phyloP scores from a whole-genome alignment of 2,113 vertebrate genomes.

The Alouatta palliata region DNA sequence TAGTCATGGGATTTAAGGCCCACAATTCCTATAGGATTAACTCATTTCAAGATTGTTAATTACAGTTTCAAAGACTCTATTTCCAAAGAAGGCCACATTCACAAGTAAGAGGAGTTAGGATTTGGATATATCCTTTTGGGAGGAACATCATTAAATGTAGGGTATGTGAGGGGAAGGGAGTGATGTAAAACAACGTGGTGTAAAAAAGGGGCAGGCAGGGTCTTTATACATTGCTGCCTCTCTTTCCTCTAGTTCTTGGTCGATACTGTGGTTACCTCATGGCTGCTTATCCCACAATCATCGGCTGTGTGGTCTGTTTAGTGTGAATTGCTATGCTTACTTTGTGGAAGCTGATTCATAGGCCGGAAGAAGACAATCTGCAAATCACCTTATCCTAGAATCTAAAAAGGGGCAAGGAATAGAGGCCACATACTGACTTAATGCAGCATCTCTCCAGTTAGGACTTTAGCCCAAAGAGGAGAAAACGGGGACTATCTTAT shows the following conservation, averaged over 20 bases:
- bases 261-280: background rate
- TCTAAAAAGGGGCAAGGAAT: background rate
- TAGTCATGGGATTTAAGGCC: background rate
- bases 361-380: background rate
- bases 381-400: background rate
- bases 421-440: background rate
- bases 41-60: background rate
- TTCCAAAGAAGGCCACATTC: background rate
- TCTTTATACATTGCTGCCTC: background rate
- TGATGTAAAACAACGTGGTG: background rate
- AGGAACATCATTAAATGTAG: background rate
- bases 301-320: background rate
- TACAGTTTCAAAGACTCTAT: background rate
- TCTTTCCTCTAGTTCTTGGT: background rate
- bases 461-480: background rate
- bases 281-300: background rate
- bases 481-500: background rate
- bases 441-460: background rate
- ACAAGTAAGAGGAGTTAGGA: background rate
- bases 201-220: accelerated
- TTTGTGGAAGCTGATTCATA: background rate
- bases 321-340: background rate
- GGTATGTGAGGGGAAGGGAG: background rate
- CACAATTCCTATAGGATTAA: background rate
- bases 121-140: background rate